These are phyloP conservation scores for Bagarius yarrelli DNA, from an alignment of 2,113 vertebrate species.

Conservation along the genomic window DNA sequence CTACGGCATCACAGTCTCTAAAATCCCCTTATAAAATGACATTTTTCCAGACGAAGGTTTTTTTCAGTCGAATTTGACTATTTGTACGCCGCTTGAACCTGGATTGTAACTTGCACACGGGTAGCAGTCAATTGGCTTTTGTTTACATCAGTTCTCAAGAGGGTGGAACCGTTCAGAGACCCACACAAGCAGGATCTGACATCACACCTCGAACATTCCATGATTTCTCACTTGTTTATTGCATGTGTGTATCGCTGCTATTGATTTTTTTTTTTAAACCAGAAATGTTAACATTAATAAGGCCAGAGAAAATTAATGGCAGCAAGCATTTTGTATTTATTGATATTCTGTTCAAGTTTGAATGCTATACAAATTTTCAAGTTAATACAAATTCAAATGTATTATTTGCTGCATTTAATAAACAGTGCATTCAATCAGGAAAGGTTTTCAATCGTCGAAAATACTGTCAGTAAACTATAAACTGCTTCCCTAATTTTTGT, in stretches of 20 bases:
- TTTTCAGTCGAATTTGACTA: background rate
- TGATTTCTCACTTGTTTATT: background rate
- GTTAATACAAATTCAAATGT: background rate
- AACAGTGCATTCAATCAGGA: background rate
- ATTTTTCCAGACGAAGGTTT: background rate
- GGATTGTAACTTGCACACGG: background rate
- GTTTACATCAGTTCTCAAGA: background rate
- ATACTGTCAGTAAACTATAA: conserved; percentile 5
- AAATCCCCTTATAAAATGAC: too few relatives aligned
- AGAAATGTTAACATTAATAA: background rate
- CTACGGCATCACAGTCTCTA: background rate
- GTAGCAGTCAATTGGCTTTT: background rate
- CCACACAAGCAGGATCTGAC: background rate
- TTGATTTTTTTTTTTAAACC: background rate
- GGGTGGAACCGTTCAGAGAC: background rate
- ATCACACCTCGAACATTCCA: background rate
- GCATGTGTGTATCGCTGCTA: background rate
- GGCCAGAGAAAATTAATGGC: background rate
- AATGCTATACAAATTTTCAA: background rate
- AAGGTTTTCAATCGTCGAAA: background rate
- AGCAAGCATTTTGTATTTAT: background rate
- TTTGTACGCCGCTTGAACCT: background rate
- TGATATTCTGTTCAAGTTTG: background rate
- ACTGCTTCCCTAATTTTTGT: background rate
- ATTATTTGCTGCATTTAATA: background rate